Conservation (phyloP, 2,113 vertebrate genomes). For the Eira barbara region DNA sequence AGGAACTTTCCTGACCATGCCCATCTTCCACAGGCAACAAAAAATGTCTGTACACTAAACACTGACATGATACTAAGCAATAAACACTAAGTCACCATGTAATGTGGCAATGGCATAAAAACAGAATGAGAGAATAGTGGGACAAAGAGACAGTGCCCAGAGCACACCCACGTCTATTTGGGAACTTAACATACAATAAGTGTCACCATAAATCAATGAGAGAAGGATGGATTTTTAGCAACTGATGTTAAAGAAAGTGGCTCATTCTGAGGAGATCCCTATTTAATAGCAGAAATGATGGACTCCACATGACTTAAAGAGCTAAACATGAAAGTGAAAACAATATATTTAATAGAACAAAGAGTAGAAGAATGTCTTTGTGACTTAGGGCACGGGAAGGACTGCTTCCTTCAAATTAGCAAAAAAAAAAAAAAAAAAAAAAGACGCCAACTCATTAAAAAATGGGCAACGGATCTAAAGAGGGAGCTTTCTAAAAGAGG, state of each 20-base stretch:
- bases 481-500: background rate
- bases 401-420: background rate
- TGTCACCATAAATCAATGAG: background rate
- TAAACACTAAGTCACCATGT: background rate
- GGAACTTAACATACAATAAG: background rate
- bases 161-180: background rate
- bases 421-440: background rate
- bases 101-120: background rate
- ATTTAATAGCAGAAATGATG: background rate
- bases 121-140: background rate
- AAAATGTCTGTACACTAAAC: background rate
- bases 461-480: background rate
- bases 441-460: background rate
- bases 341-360: background rate
- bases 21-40: background rate
- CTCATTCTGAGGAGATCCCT: background rate
- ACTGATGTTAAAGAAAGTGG: background rate
- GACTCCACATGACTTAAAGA: background rate
- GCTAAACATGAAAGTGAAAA: background rate
- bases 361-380: background rate
- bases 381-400: background rate
- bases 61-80: background rate
- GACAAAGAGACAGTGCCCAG: background rate
- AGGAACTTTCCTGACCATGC: background rate
- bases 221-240: background rate